phyloP scores from a whole-genome alignment of 23 tunicate species.

The Styela clava region DNA sequence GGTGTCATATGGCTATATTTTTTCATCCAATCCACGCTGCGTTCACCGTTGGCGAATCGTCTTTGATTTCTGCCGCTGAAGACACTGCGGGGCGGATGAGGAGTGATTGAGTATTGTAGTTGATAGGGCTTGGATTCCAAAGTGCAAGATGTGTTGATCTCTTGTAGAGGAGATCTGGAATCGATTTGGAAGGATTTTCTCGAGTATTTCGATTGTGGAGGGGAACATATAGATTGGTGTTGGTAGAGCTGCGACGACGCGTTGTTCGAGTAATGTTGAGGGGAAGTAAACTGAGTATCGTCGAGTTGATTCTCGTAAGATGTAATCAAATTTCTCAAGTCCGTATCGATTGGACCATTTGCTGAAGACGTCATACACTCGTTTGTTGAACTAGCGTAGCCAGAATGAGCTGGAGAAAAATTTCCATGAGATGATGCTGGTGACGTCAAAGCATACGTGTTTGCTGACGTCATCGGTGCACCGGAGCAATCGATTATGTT shows the following conservation, averaged over 20 bases:
- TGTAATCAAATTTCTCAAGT: conserved; percentile 29
- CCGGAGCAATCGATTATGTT: conserved; percentile 16
- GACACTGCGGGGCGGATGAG: conserved; percentile 70
- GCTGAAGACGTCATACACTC: background rate
- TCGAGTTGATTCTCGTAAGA: conserved; percentile 25
- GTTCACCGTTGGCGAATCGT: conserved; percentile 7
- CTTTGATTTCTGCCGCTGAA: conserved; percentile 32
- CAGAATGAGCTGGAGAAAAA: conserved; percentile 37
- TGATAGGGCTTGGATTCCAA: conserved; percentile 73
- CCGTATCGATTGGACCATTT: conserved; percentile 43
- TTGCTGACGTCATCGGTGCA: background rate
- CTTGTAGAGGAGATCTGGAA: conserved; percentile 22
- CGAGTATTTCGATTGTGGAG: conserved; percentile 15
- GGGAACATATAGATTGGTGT: background rate
- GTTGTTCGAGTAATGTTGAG: background rate
- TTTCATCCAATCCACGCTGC: conserved; percentile 74
- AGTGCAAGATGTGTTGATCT: conserved; percentile 6
- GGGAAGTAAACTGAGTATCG: conserved; percentile 1
- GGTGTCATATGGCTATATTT: conserved; percentile 89
- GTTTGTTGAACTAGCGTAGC: conserved; percentile 35
- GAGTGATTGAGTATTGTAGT: conserved; percentile 88
- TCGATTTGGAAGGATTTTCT: conserved; percentile 8
- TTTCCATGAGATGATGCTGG: conserved; percentile 17
- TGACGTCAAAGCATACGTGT: conserved; percentile 8
- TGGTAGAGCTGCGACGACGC: background rate